These are phyloP conservation scores for Ochotona curzoniae DNA, from an alignment of 2,113 vertebrate genomes.

Conservation along the genomic window DNA sequence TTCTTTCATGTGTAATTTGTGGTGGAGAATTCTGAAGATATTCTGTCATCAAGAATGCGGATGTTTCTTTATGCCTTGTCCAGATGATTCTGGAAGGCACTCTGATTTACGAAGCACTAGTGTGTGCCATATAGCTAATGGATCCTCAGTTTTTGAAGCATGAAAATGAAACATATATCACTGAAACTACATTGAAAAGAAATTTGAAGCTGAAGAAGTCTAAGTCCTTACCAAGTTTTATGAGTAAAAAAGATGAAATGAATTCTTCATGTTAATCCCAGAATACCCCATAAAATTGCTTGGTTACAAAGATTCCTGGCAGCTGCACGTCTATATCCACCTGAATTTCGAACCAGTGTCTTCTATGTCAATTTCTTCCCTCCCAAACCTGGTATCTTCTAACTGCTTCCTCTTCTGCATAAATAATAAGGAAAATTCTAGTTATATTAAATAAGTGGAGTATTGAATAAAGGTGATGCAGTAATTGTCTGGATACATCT, in stretches of 20 bases:
- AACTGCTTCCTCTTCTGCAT: neutral
- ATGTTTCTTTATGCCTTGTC: neutral
- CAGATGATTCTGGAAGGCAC: neutral
- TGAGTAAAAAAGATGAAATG: constrained; percentile 16
- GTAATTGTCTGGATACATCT: neutral
- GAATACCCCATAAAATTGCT: neutral
- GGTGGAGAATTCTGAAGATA: neutral
- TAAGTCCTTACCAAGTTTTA: neutral
- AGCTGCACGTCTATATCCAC: neutral
- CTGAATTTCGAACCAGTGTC: neutral
- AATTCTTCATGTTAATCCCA: neutral
- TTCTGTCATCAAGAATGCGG: neutral
- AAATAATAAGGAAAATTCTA: neutral
- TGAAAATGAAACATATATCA: constrained; percentile 40
- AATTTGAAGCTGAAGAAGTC: constrained; percentile 22
- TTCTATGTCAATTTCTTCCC: neutral
- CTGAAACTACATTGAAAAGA: neutral
- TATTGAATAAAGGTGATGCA: neutral
- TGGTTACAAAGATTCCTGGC: neutral
- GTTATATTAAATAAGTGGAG: neutral
- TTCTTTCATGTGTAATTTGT: no score
- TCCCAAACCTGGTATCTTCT: neutral
- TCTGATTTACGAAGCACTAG: neutral
- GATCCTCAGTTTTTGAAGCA: neutral
- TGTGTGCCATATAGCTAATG: neutral